Evolutionary conservation across 2,113 vertebrate genomes (phyloP), one percentile per base, ranked within the genome.

Genomic region (Onychorhynchus coronatus): DNA sequence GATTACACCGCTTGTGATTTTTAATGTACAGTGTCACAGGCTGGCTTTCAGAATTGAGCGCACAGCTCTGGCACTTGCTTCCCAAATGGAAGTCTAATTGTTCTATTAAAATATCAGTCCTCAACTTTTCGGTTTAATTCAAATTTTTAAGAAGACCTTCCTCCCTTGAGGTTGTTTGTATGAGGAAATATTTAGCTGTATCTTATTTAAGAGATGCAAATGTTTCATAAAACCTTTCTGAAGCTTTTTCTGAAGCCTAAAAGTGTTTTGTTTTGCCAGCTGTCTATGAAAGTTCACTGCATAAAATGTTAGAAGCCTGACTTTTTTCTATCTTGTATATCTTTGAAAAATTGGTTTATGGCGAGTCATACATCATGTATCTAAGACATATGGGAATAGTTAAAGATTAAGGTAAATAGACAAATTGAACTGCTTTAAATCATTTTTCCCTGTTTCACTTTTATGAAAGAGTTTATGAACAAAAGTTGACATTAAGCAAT

Each of bases 391-490:
- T 98, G 98, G 98, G 98, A 98, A 98, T 98, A 98, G 97, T 98
- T 98, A 98, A 98, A 98, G 98, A 98, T 98, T 98, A 98, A 98
- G 98, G 98, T 98, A 98, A 98, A 98, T 98, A 98, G 98, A 98
- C 97, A 98, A 98, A 98, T 98, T 98, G 98, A 98, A 97, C 97
- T 97, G 97, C 97, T 98, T 98, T 98, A 98, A 98, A 98, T 98
- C 98, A 98, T 98, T 98, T 97, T 98, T 98, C 97, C 95, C 97
- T 71, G 93, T 97, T 98, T 97, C 97, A 96, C 91, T 97, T 97
- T 98, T 98, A 98, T 98, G 96, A 98, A 98, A 97, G 98, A 98
- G 97, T 95, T 98, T 97, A 97, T 97, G 97, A 98, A 98, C 98
- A 97, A 96, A 97, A 98, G 97, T 96, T 98, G 98, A 98, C 98